phyloP scores from a whole-genome alignment of 2,888 invertebrate species.

The Phortica magna region DNA sequence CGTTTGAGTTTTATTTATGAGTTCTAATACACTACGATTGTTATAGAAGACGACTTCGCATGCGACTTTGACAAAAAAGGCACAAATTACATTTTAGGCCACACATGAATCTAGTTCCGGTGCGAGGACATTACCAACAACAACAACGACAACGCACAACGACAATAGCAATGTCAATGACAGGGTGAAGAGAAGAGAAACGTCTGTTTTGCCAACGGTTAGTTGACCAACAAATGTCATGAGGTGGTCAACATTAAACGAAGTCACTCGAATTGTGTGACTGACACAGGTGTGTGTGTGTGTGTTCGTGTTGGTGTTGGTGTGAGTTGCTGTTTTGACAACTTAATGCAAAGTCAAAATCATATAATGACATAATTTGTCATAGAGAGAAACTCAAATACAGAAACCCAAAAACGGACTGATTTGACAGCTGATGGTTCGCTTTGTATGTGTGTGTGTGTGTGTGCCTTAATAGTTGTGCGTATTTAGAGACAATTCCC shows the following conservation, averaged over 20 bases:
- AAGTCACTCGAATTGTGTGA: conserved; percentile 15
- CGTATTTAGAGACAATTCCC: not conserved
- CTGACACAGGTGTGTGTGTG: not conserved
- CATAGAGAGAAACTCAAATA: conserved; percentile 24
- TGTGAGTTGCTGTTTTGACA: conserved; percentile 29
- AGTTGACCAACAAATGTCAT: conserved; percentile 25
- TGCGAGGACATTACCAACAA: not conserved
- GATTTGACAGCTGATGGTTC: conserved; percentile 23
- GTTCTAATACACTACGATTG: not conserved
- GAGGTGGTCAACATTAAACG: conserved; percentile 18
- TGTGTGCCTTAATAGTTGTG: not conserved
- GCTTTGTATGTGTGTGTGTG: not conserved
- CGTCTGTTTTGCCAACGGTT: not conserved
- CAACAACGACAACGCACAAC: not conserved
- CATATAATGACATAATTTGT: conserved; percentile 29
- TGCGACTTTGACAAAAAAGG: conserved; percentile 30
- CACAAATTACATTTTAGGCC: conserved; percentile 31
- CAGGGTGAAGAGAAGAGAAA: too few relatives aligned
- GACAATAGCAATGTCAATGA: not conserved
- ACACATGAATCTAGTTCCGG: conserved; percentile 28
- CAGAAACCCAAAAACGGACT: conserved; percentile 2
- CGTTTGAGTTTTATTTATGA: conserved; percentile 28
- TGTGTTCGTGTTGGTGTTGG: not conserved
- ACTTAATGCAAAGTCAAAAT: conserved; percentile 33
- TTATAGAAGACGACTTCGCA: conserved; percentile 17